Evolutionary conservation across 2,888 invertebrate genomes (phyloP), one percentile per base, ranked within the genome.

Genomic region (Xanthostigma xanthostigma): DNA sequence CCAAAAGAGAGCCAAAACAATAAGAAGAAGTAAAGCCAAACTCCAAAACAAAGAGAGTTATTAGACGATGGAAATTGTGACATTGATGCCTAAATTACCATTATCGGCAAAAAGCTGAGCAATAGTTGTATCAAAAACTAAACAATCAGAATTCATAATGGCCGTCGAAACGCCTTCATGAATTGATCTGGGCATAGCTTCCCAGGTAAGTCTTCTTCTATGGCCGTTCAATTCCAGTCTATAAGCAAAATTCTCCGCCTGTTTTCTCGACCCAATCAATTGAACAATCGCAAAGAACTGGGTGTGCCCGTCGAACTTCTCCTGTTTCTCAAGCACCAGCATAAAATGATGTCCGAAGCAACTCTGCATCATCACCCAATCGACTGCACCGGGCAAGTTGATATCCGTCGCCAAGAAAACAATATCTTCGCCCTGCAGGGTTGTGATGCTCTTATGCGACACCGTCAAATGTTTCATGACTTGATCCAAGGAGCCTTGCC

Each of bases 321-420:
- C 95, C 69, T 95, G 94, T 65, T 97, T 97, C 66, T 98, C 98
- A 45, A 99, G 76, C 36, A 99, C 97, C 56, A 99, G 76, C 97
- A 99, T 98, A 64, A 99, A 99, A 68, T 97, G 93, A 64, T 95
- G 95, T 49, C 93, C 94, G 67, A 97, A 99, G 69, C 98, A 99
- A 34, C 94, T 94, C 71, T 99, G 98, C 97, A 99, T 98, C 98
- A 99, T 99, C 4, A 93, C 93, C 96, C 96, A 97, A 68, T 97
- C 96, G 9, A 97, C 96, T 36, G 96, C 97, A 50, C 98, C 98
- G 8, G 97, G 97, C 55, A 99, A 78, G 72, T 97, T 98, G 53
- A 99, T 98, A 68, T 99, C 98, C 38, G 98, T 99, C 2, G 98
- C 98, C 58, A 99, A 73, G 69, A 99, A 99, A 46, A 99, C 98